phyloP scores from a whole-genome alignment of 2,113 vertebrate genomes.

The Osmerus eperlanus region DNA sequence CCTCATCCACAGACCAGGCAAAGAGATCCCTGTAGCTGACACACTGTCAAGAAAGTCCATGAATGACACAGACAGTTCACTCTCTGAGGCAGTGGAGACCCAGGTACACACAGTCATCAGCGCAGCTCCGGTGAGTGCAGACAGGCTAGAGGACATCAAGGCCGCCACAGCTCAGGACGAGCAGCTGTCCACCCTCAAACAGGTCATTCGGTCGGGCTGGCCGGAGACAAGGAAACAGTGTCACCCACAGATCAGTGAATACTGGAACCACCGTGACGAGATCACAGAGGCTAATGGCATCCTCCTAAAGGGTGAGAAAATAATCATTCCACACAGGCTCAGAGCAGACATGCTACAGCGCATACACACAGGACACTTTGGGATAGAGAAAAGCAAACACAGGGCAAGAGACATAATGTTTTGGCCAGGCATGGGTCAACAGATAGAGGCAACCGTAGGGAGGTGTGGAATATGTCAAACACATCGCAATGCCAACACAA shows the following conservation, averaged over 20 bases:
- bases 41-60: too few relatives aligned
- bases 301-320: slow-evolving; percentile 33
- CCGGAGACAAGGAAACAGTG: slow-evolving; percentile 7
- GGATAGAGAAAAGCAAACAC: slow-evolving; percentile 21
- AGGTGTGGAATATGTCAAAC: slow-evolving; percentile 16
- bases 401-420: slow-evolving; percentile 12
- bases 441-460: slow-evolving; percentile 11
- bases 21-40: too few relatives aligned
- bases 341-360: slow-evolving; percentile 1
- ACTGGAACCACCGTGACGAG: slow-evolving; percentile 27
- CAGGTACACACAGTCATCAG: not conserved
- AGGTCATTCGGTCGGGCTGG: not conserved
- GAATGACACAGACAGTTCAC: too few relatives aligned
- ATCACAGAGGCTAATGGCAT: slow-evolving; percentile 15
- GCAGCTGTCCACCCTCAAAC: not conserved
- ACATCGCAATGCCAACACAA: not conserved
- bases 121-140: not conserved
- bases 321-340: slow-evolving; percentile 15
- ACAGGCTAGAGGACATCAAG: not conserved
- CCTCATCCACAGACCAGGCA: too few relatives aligned
- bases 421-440: slow-evolving; percentile 14
- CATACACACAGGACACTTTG: slow-evolving; percentile 28
- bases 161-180: not conserved
- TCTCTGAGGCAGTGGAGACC: not conserved
- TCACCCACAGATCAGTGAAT: slow-evolving; percentile 1